These are phyloP conservation scores for Dissostichus mawsoni DNA, from an alignment of 2,113 vertebrate species.

Conservation along the genomic window DNA sequence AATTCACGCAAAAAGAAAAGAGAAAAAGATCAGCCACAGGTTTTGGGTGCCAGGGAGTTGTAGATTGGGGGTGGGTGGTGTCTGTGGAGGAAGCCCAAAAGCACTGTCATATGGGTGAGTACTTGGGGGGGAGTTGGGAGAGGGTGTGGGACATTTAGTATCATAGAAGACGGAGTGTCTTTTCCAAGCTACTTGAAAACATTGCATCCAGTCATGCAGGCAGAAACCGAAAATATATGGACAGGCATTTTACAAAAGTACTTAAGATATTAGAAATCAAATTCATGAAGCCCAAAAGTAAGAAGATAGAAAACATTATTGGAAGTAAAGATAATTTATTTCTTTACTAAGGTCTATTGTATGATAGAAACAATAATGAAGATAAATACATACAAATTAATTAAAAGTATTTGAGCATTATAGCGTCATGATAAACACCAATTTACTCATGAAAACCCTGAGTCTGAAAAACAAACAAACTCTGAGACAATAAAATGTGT, in stretches of 20 bases:
- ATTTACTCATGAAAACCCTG: conserved; percentile 81
- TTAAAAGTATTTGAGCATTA: conserved; percentile 78
- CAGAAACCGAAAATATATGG: conserved; percentile 89
- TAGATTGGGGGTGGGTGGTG: conserved; percentile 83
- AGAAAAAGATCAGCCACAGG: conserved; percentile 80
- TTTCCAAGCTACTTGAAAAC: conserved; percentile 94
- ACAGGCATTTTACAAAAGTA: conserved; percentile 99
- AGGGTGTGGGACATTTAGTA: conserved; percentile 86
- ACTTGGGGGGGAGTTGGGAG: conserved; percentile 72
- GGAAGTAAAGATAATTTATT: conserved; percentile 33
- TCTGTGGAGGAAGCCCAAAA: conserved; percentile 91
- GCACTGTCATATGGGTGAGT: conserved; percentile 89
- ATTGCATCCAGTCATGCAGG: conserved; percentile 99
- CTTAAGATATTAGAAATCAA: conserved; percentile 83
- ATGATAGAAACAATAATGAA: conserved; percentile 36
- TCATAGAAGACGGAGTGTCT: conserved; percentile 86
- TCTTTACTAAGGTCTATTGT: conserved; percentile 74
- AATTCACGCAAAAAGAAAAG: conserved; percentile 76
- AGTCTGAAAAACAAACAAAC: conserved; percentile 46
- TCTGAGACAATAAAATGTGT: conserved; percentile 35
- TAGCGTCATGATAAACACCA: conserved; percentile 72
- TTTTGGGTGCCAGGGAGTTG: conserved; percentile 89
- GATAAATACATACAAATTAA: conserved; percentile 70
- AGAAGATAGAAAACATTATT: conserved; percentile 73
- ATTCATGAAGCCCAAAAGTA: conserved; percentile 74